These are phyloP conservation scores for Diachrysia chrysitis DNA, from an alignment of 2,888 invertebrate genomes.

Conservation along the genomic window DNA sequence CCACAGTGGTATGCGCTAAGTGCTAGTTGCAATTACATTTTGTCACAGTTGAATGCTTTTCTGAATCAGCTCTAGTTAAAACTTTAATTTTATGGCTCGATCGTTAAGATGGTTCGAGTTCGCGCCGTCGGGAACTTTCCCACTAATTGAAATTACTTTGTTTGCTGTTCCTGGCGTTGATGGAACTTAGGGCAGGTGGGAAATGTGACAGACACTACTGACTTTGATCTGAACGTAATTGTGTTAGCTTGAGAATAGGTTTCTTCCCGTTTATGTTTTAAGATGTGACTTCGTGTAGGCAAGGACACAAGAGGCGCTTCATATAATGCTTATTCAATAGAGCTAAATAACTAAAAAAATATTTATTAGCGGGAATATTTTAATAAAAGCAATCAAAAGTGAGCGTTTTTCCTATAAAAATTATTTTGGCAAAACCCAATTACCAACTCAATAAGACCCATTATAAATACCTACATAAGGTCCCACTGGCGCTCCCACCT, in stretches of 20 bases:
- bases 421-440: not conserved
- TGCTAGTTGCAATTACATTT: slow-evolving; percentile 53
- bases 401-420: too few relatives aligned
- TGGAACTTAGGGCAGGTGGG: slow-evolving; percentile 6
- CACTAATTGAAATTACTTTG: slow-evolving; percentile 55
- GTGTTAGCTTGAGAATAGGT: not conserved
- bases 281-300: not conserved
- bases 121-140: slow-evolving; percentile 33
- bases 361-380: not conserved
- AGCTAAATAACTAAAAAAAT: too few relatives aligned
- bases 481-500: not conserved
- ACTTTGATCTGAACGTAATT: slow-evolving; percentile 3
- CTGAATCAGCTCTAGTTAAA: slow-evolving; percentile 58
- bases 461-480: not conserved
- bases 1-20: slow-evolving; percentile 35
- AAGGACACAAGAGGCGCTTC: too few relatives aligned
- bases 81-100: slow-evolving; percentile 57
- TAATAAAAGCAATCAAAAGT: not conserved
- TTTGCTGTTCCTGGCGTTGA: slow-evolving; percentile 9
- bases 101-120: slow-evolving; percentile 44
- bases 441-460: not conserved
- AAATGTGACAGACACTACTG: not conserved
- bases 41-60: slow-evolving; percentile 43
- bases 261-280: not conserved
- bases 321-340: too few relatives aligned